A percentile compares a stretch with the other conserved stretches of the same genome.
Evolutionary conservation across 2,113 vertebrate species (phyloP).

Genomic region (Halichoeres trimaculatus): DNA sequence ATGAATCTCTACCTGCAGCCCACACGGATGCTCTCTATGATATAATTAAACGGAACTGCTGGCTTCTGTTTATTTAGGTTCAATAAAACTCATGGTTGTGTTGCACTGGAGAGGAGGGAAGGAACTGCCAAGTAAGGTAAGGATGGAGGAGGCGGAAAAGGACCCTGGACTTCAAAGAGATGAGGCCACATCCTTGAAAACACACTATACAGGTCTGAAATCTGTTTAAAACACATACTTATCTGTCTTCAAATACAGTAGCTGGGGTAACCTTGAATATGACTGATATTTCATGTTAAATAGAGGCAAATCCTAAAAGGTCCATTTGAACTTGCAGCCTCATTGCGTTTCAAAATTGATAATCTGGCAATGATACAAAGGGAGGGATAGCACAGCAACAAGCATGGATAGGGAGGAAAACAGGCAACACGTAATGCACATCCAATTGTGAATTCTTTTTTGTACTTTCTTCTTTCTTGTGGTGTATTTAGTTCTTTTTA

Average conservation of each 20-base stretch:
- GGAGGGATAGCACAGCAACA: too few species aligned
- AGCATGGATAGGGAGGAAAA: too few species aligned
- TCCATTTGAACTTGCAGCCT: neutral
- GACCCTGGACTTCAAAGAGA: neutral
- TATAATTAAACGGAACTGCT: neutral
- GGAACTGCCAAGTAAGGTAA: neutral
- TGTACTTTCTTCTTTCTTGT: too few species aligned
- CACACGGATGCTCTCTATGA: neutral
- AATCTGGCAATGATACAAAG: too few species aligned
- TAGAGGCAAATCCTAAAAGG: neutral
- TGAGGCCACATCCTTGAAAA: neutral
- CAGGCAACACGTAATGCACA: too few species aligned
- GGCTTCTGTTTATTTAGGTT: slow-evolving; percentile 12
- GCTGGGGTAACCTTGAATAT: neutral
- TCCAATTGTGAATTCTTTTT: too few species aligned
- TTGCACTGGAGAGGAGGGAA: neutral
- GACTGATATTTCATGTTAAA: neutral
- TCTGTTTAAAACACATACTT: too few species aligned
- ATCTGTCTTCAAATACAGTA: neutral
- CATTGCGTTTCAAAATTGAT: too few species aligned
- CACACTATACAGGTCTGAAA: neutral
- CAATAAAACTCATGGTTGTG: neutral
- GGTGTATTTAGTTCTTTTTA: too few species aligned
- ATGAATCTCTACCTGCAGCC: neutral
- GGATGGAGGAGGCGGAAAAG: neutral